phyloP scores from a whole-genome alignment of 2,797 vertebrate species.

The Tenualosa ilisha region DNA sequence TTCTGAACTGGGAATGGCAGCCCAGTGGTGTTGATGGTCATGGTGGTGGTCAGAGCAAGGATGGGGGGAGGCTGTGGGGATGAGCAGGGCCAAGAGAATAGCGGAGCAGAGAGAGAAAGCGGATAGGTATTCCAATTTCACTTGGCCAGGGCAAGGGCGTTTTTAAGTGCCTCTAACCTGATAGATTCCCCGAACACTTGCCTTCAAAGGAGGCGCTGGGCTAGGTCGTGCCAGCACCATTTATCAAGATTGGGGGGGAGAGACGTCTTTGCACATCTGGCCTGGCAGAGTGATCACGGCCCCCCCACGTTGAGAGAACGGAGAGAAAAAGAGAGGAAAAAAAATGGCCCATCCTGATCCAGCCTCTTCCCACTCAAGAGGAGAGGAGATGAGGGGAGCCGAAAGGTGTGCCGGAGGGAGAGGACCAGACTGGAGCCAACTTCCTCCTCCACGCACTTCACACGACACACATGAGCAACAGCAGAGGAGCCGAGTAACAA shows the following conservation, averaged over 20 bases:
- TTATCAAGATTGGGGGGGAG: slow-evolving; percentile 45
- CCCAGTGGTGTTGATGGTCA: not conserved
- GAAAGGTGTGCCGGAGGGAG: slow-evolving; percentile 14
- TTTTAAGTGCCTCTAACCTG: not conserved
- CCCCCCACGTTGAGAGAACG: slow-evolving; percentile 29
- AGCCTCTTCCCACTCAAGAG: not conserved
- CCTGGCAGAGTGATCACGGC: slow-evolving; percentile 40
- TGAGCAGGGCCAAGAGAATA: not conserved
- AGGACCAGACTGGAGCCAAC: not conserved
- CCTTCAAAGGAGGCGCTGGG: slow-evolving; percentile 35
- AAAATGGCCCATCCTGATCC: not conserved
- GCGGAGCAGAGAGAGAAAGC: slow-evolving; percentile 7
- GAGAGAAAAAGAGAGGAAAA: not conserved
- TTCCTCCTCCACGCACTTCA: slow-evolving; percentile 3
- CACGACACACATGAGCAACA: not conserved
- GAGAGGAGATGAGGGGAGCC: not conserved
- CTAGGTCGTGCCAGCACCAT: slow-evolving; percentile 43
- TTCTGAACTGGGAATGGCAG: slow-evolving; percentile 50
- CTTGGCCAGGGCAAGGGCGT: not conserved
- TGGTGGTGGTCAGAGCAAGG: not conserved
- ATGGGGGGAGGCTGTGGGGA: not conserved
- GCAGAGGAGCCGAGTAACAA: not conserved
- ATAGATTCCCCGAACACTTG: slow-evolving; percentile 33
- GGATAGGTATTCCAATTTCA: slow-evolving; percentile 27
- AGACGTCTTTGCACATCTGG: slow-evolving; percentile 47